A percentile compares a stretch with the other conserved stretches of the same genome.
Evolutionary conservation across 2,797 vertebrate species (phyloP).

Genomic region (Parauchenoglanis ngamensis): DNA sequence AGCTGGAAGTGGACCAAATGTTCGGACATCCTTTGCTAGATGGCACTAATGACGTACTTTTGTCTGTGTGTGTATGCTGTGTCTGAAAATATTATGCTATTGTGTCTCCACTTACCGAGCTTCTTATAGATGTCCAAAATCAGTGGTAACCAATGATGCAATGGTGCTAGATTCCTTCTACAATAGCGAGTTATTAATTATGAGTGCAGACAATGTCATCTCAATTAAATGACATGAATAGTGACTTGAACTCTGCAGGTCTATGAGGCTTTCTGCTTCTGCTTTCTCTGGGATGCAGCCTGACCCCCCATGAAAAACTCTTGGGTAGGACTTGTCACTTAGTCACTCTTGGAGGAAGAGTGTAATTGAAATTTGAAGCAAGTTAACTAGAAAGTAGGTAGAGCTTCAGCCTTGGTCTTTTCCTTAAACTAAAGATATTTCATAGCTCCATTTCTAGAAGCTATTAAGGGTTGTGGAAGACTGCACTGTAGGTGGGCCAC

Average conservation of each 20-base stretch:
- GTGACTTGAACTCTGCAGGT: neutral
- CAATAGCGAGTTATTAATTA: neutral
- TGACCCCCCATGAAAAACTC: neutral
- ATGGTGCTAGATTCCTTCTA: neutral
- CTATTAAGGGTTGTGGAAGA: neutral
- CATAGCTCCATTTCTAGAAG: neutral
- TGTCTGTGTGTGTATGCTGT: neutral
- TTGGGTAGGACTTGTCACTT: neutral
- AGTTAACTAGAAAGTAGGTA: neutral
- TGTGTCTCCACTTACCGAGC: neutral
- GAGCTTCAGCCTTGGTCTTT: neutral
- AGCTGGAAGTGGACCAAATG: neutral
- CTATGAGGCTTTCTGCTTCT: neutral
- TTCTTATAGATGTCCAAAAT: neutral
- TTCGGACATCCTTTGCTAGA: neutral
- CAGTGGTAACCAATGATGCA: neutral
- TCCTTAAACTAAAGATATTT: neutral
- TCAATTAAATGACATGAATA: neutral
- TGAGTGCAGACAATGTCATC: neutral
- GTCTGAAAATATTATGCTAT: neutral
- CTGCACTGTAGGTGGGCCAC: neutral
- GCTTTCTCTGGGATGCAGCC: neutral
- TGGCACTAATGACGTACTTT: neutral
- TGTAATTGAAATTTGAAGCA: neutral
- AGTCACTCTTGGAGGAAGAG: neutral